Conservation (phyloP, 2,888 invertebrate genomes). For the Drosophila mimica region DNA sequence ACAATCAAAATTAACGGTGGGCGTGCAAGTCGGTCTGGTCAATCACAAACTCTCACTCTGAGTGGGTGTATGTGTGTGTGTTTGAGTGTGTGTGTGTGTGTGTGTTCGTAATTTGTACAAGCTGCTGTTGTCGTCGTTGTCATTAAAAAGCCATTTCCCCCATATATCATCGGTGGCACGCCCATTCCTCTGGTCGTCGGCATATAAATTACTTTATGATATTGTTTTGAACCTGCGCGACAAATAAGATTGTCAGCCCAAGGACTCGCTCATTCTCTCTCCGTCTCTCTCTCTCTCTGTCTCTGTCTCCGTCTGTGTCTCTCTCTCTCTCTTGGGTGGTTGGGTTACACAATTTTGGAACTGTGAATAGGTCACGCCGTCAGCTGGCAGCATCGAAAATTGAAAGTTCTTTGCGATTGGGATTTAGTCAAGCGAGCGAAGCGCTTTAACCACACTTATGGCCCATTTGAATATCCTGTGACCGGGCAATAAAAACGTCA, state of each 20-base stretch:
- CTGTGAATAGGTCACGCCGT: constrained; percentile 68
- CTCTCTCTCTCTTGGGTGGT: not conserved
- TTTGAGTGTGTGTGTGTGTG: constrained; percentile 22
- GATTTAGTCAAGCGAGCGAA: constrained; percentile 76
- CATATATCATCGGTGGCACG: constrained; percentile 77
- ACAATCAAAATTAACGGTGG: constrained; percentile 78
- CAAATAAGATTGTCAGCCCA: constrained; percentile 75
- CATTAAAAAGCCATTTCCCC: constrained; percentile 84
- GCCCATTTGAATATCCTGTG: constrained; percentile 81
- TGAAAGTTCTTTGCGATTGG: constrained; percentile 76
- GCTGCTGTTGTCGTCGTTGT: constrained; percentile 84
- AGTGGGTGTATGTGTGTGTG: not conserved
- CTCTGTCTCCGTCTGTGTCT: not conserved
- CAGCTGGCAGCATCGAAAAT: constrained; percentile 80
- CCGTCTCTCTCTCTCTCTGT: not conserved
- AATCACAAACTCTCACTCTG: constrained; percentile 60
- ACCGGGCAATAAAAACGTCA: constrained; percentile 84
- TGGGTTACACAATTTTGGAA: constrained; percentile 26
- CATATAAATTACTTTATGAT: constrained; percentile 82
- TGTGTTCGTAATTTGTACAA: constrained; percentile 79
- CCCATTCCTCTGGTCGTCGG: constrained; percentile 52
- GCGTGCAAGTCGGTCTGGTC: constrained; percentile 52
- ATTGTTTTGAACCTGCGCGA: constrained; percentile 81
- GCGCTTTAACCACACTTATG: constrained; percentile 79
- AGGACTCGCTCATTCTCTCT: not conserved